Percentiles rank a stretch among this genome's conserved stretches.
These are phyloP conservation scores for Tyto alba DNA, from an alignment of 2,113 vertebrate species.

Conservation along the genomic window DNA sequence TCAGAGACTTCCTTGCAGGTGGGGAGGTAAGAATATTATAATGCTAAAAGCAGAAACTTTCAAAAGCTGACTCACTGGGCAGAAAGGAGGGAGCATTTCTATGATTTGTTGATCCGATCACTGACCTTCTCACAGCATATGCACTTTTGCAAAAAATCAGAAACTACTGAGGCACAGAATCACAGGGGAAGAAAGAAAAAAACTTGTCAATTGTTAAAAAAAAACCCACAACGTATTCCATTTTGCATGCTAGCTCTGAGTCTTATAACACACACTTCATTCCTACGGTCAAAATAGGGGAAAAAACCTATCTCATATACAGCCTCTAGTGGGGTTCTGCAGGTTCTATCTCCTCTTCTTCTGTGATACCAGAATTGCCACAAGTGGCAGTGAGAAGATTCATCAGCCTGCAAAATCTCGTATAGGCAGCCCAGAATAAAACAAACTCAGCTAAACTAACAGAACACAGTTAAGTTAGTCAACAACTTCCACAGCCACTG, in stretches of 20 bases:
- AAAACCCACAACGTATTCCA: background rate
- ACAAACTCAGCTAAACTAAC: background rate
- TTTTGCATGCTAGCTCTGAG: background rate
- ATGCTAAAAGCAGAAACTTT: background rate
- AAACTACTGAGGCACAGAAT: background rate
- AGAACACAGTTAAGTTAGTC: background rate
- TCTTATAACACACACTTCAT: background rate
- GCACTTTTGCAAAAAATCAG: background rate
- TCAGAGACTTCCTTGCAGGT: background rate
- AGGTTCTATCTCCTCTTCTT: background rate
- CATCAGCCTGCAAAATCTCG: background rate
- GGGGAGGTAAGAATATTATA: background rate
- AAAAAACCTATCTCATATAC: background rate
- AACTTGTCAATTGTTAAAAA: background rate
- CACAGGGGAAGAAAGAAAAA: background rate
- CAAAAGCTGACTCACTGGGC: background rate
- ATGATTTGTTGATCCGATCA: background rate
- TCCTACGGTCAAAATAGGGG: accelerated
- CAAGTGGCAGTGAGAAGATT: background rate
- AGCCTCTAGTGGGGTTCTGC: background rate
- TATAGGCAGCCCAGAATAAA: background rate
- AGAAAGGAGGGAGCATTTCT: background rate
- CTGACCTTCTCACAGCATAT: background rate
- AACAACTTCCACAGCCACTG: background rate
- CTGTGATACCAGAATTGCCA: background rate